Evolutionary conservation across 2,888 invertebrate species (phyloP), one percentile per base, ranked within the genome.

Genomic region (Machimus rusticus): DNA sequence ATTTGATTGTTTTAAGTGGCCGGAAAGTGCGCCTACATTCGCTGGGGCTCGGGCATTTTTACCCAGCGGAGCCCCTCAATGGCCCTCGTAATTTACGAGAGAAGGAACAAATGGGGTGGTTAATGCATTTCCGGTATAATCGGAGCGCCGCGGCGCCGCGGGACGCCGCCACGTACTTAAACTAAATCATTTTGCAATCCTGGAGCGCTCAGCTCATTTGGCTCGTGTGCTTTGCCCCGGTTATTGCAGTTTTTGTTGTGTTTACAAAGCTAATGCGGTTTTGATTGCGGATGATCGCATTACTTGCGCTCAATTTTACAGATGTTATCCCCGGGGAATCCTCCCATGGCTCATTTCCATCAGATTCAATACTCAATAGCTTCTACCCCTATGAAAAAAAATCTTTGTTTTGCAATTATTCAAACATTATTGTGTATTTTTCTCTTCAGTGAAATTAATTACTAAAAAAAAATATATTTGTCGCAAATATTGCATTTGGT

Each of bases 1-100:
- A 82, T 82, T 39, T 82, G 66, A 82, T 82, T 82, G 82, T 66
- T 82, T 82, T 82, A 82, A 82, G 82, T 82, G 57, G 57, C 66
- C 66, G 55, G 82, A 82, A 82, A 79, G 51, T 79, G 79, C 51
- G 79, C 79, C 79, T 51, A 66, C 66, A 66, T 66, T 23, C 23
- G 19, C 19, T 78, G 78, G 78, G n/a, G 34, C 34, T 16, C 76
- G 34, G n/a, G 5, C 1, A n/a, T 37, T 76, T 76, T 76, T 39
- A 23, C 43, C 37, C 37, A n/a, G 39, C 23, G 66, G 66, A 66
- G 43, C 37, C 37, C 28, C 43, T 78, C 78, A 43, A 78, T 43
- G 78, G 78, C 43, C 37, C 78, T 78, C 39, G 39, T 78, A 39
- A 78, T 43, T 78, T 43, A 78, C 23, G 78, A 43, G 78, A 9